These are phyloP conservation scores for Sinocyclocheilus anshuiensis DNA, from an alignment of 2,113 vertebrate genomes.

Conservation along the genomic window DNA sequence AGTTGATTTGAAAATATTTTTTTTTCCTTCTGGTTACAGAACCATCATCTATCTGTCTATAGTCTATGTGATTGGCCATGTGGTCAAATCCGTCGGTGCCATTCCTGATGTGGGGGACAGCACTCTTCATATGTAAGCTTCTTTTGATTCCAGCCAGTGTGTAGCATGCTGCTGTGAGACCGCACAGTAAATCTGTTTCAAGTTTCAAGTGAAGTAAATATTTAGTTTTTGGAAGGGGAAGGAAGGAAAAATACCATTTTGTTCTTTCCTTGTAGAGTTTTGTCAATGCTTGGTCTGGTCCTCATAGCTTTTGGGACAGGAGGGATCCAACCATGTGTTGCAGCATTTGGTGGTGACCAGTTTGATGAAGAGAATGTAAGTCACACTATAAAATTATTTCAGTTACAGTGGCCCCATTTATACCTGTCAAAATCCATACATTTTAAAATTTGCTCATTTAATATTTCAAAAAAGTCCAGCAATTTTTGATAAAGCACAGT, in stretches of 20 bases:
- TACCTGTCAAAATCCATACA: not conserved
- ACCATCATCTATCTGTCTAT: slow-evolving; percentile 96
- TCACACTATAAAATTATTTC: not conserved
- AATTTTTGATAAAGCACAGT: not conserved
- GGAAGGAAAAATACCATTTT: too few relatives aligned
- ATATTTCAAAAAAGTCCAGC: not conserved
- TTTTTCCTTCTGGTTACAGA: slow-evolving; percentile 72
- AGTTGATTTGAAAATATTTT: not conserved
- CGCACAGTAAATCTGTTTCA: not conserved
- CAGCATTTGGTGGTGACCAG: slow-evolving; percentile 97
- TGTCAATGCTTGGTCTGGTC: slow-evolving; percentile 85
- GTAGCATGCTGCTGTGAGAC: not conserved
- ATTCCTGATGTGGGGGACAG: slow-evolving; percentile 86
- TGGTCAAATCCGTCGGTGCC: slow-evolving; percentile 93
- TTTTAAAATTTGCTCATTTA: not conserved
- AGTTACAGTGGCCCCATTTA: not conserved
- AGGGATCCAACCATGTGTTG: slow-evolving; percentile 84
- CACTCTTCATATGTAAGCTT: slow-evolving; percentile 85
- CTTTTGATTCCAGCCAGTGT: not conserved
- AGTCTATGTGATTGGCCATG: slow-evolving; percentile 91
- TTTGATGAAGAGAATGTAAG: slow-evolving; percentile 92
- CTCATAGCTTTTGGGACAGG: slow-evolving; percentile 82
- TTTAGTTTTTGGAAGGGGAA: too few relatives aligned
- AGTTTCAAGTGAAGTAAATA: not conserved
- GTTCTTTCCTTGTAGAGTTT: slow-evolving; percentile 71